Base-by-base conservation (phyloP, 2,113 vertebrate genomes). In the Gallinago paraguaiae region DNA sequence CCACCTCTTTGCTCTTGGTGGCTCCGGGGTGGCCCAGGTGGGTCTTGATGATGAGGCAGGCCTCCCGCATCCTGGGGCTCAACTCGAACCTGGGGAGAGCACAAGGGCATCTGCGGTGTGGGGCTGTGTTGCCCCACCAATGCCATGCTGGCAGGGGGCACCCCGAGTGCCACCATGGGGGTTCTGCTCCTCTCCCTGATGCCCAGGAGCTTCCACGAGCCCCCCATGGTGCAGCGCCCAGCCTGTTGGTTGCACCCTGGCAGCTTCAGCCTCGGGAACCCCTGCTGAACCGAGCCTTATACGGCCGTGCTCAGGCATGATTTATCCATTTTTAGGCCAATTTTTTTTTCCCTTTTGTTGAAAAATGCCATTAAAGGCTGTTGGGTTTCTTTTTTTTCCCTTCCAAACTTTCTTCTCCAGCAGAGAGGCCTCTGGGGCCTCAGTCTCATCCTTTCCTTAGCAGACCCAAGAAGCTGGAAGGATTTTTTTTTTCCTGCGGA, bases 11-110 rank as follows among this genome's bases (percentile, higher is more conserved):
- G 97, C 97, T 98, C 96, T 98, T 98, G 86, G 97, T 90, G 54
- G 98, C 97, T 16, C 39, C 3, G 1, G 97, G 76, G 35, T 98
- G 98, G n/a, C 98, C 98, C 79, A 99, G 97, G 94, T 99, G 98
- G 70, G 97, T 98, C 95, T 98, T 98, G 96, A 99, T 95, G 61
- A 98, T 98, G 6, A 98, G 97, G 67, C 99, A 99, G 31, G 99
- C 99, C 87, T 99, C 99, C 37, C 98, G 98, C 98, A 99, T 98
- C 91, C 98, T 98, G n/a, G 98, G 98, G 96, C 98, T 99, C 91
- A 99, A 96, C 94, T 99, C 99, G 33, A 99, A 99, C 97, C 99
- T 99, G 96, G 6, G 18, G 41, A 75, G 51, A 39, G 78, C 39
- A 15, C 0, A 0, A 37, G 72, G 92, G 84, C 31, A 10, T 18